Percentiles rank a stretch among this genome's conserved stretches.
Conservation (phyloP, 30 jellyfish, hydroid and myxozoan genomes). For the Phacellophora camtschatica region DNA sequence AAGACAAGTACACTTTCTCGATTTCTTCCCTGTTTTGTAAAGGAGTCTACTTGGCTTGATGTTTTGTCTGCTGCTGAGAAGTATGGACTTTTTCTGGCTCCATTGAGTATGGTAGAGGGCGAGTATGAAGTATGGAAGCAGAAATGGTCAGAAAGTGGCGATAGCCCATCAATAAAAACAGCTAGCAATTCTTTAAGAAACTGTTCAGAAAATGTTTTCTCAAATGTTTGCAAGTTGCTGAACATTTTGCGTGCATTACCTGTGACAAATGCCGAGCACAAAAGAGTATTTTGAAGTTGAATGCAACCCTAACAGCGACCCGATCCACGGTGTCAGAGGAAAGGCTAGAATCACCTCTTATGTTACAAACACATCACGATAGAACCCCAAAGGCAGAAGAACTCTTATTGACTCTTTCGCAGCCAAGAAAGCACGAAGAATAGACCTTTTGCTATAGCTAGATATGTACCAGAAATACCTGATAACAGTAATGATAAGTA, state of each 20-base stretch:
- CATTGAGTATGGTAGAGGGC: conserved; percentile 7
- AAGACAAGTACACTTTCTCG: not conserved
- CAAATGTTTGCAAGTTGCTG: not conserved
- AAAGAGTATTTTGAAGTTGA: conserved; percentile 1
- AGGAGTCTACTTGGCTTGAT: too few species aligned
- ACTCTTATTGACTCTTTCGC: not conserved
- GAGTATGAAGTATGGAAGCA: conserved; percentile 10
- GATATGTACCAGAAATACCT: too few species aligned
- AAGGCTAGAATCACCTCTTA: not conserved
- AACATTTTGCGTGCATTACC: not conserved
- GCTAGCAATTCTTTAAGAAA: conserved; percentile 9
- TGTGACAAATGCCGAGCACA: conserved; percentile 7
- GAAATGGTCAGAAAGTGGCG: conserved; percentile 2
- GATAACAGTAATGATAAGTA: too few species aligned
- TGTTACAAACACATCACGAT: not conserved
- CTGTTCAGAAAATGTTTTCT: not conserved
- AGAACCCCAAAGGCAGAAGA: conserved; percentile 14
- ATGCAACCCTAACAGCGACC: conserved; percentile 8
- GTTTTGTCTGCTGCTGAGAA: too few species aligned
- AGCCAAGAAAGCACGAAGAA: not conserved
- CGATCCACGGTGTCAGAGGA: conserved; percentile 24
- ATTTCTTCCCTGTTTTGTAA: too few species aligned
- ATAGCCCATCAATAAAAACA: not conserved
- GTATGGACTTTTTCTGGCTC: too few species aligned
- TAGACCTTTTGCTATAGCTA: not conserved